These are phyloP conservation scores for Sapayoa aenigma DNA, from an alignment of 2,113 vertebrate genomes.

Conservation along the genomic window DNA sequence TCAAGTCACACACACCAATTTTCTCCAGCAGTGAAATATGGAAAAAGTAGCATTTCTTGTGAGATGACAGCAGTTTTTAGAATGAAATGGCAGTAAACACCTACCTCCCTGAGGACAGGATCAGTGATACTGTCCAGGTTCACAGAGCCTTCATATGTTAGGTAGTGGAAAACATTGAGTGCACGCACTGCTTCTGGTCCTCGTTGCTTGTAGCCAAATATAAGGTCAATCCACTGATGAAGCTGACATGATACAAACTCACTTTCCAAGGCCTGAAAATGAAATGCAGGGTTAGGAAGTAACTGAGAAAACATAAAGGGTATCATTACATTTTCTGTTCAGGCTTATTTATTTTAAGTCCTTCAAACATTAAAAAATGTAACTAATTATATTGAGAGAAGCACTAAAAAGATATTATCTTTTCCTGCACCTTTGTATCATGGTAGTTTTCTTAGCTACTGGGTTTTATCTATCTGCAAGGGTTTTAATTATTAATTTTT, in stretches of 20 bases:
- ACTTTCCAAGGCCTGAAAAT: constrained; percentile 92
- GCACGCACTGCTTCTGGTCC: constrained; percentile 94
- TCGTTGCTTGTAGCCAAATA: constrained; percentile 98
- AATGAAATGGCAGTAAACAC: constrained; percentile 15
- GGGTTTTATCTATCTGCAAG: background rate
- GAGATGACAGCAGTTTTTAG: background rate
- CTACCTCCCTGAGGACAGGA: constrained; percentile 90
- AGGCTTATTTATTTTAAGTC: background rate
- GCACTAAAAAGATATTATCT: background rate
- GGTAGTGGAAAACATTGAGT: constrained; percentile 96
- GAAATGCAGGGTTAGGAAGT: constrained; percentile 20
- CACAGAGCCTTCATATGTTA: constrained; percentile 94
- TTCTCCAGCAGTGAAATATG: background rate
- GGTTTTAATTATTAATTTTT: background rate
- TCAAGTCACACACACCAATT: background rate
- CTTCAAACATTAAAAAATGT: background rate
- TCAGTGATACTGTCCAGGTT: constrained; percentile 91
- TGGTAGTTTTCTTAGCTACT: background rate
- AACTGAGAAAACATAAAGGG: background rate
- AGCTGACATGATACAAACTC: constrained; percentile 99
- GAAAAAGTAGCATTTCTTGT: background rate
- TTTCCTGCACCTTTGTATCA: background rate
- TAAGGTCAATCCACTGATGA: constrained; percentile 99
- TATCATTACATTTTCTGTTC: background rate
- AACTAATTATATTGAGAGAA: background rate